These are phyloP conservation scores for Dicerorhinus sumatrensis DNA, from an alignment of 2,113 vertebrate species.

Conservation along the genomic window DNA sequence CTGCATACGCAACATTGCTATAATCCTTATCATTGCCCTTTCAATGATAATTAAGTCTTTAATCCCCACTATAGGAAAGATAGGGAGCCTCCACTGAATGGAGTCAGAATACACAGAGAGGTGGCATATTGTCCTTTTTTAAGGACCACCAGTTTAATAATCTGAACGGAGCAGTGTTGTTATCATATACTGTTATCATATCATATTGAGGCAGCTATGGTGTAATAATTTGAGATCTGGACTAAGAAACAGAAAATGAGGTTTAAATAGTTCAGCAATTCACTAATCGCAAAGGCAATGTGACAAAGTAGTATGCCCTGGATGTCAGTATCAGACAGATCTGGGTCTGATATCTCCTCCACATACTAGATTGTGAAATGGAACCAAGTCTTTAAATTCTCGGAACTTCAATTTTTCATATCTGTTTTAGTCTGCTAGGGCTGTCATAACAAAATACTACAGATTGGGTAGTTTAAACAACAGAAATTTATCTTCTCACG, in stretches of 20 bases:
- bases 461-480: neutral
- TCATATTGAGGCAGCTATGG: neutral
- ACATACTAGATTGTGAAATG: neutral
- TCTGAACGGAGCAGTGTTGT: neutral
- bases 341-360: neutral
- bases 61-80: rapidly evolving
- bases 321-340: neutral
- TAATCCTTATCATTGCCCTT: neutral
- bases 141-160: neutral
- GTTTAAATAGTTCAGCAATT: neutral
- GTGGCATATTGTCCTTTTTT: neutral
- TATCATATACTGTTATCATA: neutral
- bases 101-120: neutral
- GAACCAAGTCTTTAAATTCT: neutral
- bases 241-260: neutral
- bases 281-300: neutral
- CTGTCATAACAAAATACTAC: neutral
- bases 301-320: neutral
- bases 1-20: neutral
- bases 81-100: neutral
- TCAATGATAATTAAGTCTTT: neutral
- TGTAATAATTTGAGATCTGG: neutral
- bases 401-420: neutral
- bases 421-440: neutral
- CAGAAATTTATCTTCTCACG: neutral